These are phyloP conservation scores for Drosophila leonis DNA, from an alignment of 2,888 invertebrate species.

Conservation along the genomic window DNA sequence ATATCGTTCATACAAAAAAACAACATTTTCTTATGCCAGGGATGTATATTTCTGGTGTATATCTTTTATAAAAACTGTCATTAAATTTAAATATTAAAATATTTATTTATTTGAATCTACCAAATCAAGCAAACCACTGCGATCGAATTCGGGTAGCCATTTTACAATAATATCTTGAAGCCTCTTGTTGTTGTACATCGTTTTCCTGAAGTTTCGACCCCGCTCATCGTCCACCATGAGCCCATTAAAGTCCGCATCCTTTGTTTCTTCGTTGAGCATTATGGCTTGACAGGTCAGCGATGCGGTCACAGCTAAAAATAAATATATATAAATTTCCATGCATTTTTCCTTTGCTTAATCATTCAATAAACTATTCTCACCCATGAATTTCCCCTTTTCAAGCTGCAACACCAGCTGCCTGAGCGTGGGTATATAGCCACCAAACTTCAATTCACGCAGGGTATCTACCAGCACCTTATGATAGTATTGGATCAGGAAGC, in stretches of 20 bases:
- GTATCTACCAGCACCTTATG: conserved; percentile 71
- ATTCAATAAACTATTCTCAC: conserved; percentile 50
- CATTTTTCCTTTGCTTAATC: background rate
- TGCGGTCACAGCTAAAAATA: conserved; percentile 64
- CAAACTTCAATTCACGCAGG: conserved; percentile 69
- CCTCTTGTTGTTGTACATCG: conserved; percentile 72
- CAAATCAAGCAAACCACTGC: conserved; percentile 74
- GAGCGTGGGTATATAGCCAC: conserved; percentile 77
- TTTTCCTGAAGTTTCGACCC: conserved; percentile 57
- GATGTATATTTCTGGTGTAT: background rate
- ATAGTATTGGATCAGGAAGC: conserved; percentile 81
- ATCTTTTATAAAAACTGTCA: background rate
- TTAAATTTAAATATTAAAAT: background rate
- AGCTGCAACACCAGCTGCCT: conserved; percentile 78
- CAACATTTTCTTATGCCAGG: too few relatives aligned
- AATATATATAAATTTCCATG: background rate
- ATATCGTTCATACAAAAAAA: too few relatives aligned
- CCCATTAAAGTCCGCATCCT: conserved; percentile 76
- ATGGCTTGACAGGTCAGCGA: conserved; percentile 64
- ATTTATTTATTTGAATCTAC: conserved; percentile 4
- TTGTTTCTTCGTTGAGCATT: conserved; percentile 74
- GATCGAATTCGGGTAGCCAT: conserved; percentile 80
- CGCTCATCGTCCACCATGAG: conserved; percentile 71
- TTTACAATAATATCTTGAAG: conserved; percentile 72
- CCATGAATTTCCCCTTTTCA: conserved; percentile 75